Conservation (phyloP, 1,140 invertebrate species). For the Eupristina koningsbergeri region DNA sequence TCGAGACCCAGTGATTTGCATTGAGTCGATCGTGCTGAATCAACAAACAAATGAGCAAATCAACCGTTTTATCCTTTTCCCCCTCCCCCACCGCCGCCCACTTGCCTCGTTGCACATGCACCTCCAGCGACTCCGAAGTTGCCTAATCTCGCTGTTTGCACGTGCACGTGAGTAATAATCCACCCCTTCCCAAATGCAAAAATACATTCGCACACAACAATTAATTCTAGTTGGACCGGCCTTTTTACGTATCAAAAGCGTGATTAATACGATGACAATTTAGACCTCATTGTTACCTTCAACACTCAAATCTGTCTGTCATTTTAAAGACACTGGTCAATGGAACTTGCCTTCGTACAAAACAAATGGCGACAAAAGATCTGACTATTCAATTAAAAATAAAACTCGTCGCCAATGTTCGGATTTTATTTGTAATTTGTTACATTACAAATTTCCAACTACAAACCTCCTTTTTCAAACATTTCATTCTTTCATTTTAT, state of each 20-base stretch:
- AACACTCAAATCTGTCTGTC: constrained; percentile 46
- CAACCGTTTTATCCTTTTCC: constrained; percentile 36
- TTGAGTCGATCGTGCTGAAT: constrained; percentile 66
- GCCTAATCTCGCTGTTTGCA: background rate
- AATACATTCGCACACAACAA: no score
- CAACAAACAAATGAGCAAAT: constrained; percentile 55
- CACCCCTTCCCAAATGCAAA: no score
- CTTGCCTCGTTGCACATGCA: background rate
- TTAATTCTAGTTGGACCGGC: constrained; percentile 45
- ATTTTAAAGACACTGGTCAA: background rate
- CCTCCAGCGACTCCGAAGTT: constrained; percentile 1
- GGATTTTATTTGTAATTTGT: constrained; percentile 25
- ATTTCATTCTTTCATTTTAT: no score
- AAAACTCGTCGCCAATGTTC: background rate
- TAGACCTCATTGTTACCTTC: constrained; percentile 29
- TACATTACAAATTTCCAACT: no score
- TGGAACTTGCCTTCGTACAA: constrained; percentile 15
- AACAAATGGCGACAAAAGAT: constrained; percentile 26
- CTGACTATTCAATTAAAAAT: constrained; percentile 49
- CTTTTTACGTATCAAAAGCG: constrained; percentile 62
- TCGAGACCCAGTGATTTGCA: constrained; percentile 68
- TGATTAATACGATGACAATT: constrained; percentile 67
- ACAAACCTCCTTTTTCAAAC: no score
- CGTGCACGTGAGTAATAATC: background rate
- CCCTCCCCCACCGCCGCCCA: constrained; percentile 30